These are phyloP conservation scores for Drosophila rhopaloa DNA, from an alignment of 1,140 invertebrate genomes.

Conservation along the genomic window DNA sequence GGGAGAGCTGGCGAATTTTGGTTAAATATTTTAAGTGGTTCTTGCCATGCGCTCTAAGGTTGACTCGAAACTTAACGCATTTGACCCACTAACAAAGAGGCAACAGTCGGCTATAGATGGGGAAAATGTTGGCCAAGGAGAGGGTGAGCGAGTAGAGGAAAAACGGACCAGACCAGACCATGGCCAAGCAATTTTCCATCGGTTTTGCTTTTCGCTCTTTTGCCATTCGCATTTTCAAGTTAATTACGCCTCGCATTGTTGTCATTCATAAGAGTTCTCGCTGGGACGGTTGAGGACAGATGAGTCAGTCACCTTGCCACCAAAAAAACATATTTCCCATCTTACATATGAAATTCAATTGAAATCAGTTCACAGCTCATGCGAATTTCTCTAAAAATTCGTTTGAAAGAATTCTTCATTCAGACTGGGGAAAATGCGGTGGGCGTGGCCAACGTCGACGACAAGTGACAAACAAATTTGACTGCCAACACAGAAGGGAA, in stretches of 20 bases:
- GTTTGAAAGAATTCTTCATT: conserved; percentile 54
- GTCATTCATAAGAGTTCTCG: conserved; percentile 65
- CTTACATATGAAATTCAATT: conserved; percentile 29
- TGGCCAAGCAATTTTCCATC: conserved; percentile 57
- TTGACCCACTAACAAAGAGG: conserved; percentile 69
- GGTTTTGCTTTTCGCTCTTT: conserved; percentile 33
- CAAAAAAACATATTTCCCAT: conserved; percentile 9
- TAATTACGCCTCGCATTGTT: conserved; percentile 74
- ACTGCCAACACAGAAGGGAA: conserved; percentile 49
- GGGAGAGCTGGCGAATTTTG: conserved; percentile 52
- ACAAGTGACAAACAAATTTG: conserved; percentile 71
- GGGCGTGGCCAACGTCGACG: conserved; percentile 55
- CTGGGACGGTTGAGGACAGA: conserved; percentile 10
- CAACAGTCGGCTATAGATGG: conserved; percentile 16
- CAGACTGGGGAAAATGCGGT: conserved; percentile 43
- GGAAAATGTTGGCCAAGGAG: conserved; percentile 36
- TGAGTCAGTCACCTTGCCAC: conserved; percentile 54
- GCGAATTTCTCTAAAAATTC: conserved; percentile 63
- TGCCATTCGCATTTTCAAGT: conserved; percentile 62
- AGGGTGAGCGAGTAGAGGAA: conserved; percentile 10
- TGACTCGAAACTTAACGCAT: conserved; percentile 70
- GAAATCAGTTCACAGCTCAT: conserved; percentile 54
- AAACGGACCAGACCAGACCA: conserved; percentile 30
- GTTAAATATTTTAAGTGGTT: conserved; percentile 81
- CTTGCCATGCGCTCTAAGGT: conserved; percentile 72